Percentiles rank a stretch among this genome's conserved stretches.
Conservation (phyloP, 2,888 invertebrate genomes). For the Fragum whitleyi region DNA sequence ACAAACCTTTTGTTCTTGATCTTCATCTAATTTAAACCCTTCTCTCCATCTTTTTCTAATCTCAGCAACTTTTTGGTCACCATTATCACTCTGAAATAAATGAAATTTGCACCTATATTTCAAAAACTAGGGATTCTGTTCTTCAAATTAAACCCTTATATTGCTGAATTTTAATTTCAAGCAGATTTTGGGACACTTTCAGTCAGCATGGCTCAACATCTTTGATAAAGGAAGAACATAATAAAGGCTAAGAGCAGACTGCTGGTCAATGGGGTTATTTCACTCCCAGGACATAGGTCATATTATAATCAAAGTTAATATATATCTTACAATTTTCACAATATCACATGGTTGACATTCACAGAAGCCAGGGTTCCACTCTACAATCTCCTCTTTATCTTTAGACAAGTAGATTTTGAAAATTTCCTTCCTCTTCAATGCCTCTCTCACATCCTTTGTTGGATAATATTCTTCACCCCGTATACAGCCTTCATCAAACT, state of each 20-base stretch:
- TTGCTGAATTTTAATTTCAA: too few relatives aligned
- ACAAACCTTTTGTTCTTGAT: conserved; percentile 16
- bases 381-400: conserved; percentile 2
- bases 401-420: conserved; percentile 35
- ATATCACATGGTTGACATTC: conserved; percentile 29
- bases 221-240: too few relatives aligned
- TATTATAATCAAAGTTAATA: too few relatives aligned
- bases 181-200: too few relatives aligned
- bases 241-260: too few relatives aligned
- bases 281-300: too few relatives aligned
- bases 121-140: too few relatives aligned
- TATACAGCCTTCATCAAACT: conserved; percentile 50
- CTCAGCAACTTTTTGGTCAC: neutral
- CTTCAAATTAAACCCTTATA: too few relatives aligned
- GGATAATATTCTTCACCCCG: conserved; percentile 34
- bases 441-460: conserved; percentile 35
- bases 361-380: conserved; percentile 35
- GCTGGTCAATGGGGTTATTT: too few relatives aligned
- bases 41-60: conserved; percentile 19
- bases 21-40: conserved; percentile 3
- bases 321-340: neutral
- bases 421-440: conserved; percentile 24
- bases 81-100: conserved; percentile 1
- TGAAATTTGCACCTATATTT: too few relatives aligned
- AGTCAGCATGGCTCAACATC: too few relatives aligned